Evolutionary conservation across 1,140 invertebrate genomes (phyloP).

Genomic region (Chionoecetes opilio): DNA sequence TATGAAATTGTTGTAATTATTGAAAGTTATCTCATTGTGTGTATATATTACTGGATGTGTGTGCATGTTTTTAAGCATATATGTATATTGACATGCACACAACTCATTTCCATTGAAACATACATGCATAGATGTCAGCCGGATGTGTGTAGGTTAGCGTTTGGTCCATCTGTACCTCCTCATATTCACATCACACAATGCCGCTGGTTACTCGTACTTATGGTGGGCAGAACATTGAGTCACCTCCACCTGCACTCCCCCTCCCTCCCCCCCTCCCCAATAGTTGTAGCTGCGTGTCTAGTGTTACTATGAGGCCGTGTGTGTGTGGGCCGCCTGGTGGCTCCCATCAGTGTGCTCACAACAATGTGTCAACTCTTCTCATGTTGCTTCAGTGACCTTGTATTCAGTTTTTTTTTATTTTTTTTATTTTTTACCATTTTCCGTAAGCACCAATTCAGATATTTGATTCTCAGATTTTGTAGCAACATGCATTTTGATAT

Average conservation of each 20-base stretch:
- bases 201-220: constrained; percentile 39
- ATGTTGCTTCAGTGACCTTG: constrained; percentile 79
- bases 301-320: constrained; percentile 75
- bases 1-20: constrained; percentile 58
- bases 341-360: constrained; percentile 67
- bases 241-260: constrained; percentile 75
- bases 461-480: constrained; percentile 79
- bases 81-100: constrained; percentile 57
- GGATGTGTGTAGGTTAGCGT: constrained; percentile 27
- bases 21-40: constrained; percentile 48
- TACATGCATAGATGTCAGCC: constrained; percentile 19
- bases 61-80: constrained; percentile 50
- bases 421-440: constrained; percentile 67
- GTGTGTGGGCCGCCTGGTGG: constrained; percentile 68
- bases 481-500: constrained; percentile 49
- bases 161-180: constrained; percentile 15
- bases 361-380: constrained; percentile 72
- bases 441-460: constrained; percentile 77
- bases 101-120: constrained; percentile 27
- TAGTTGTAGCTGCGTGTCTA: constrained; percentile 77
- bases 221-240: constrained; percentile 69
- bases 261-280: constrained; percentile 58
- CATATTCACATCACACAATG: constrained; percentile 39
- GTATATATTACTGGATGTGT: constrained; percentile 50
- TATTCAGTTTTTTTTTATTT: constrained; percentile 76